phyloP scores from a whole-genome alignment of 2,888 invertebrate species.

The Keiferia lycopersicella region DNA sequence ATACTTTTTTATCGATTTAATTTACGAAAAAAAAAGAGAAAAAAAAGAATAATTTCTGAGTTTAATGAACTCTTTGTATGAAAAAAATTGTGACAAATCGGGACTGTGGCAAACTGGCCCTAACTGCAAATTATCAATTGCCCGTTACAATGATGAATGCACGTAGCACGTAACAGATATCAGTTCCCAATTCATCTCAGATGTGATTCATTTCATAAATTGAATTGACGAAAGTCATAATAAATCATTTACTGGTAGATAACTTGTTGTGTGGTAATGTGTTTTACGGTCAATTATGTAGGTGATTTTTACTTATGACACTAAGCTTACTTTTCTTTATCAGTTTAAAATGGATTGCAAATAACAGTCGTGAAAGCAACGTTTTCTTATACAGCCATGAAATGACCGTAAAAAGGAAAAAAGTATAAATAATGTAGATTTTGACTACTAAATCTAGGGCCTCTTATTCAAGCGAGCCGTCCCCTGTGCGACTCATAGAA shows the following conservation, averaged over 20 bases:
- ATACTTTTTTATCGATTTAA: too few species aligned
- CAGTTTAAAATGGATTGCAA: too few species aligned
- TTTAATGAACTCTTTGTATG: too few species aligned
- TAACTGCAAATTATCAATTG: slow-evolving; percentile 2
- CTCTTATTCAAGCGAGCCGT: not conserved
- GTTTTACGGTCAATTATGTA: not conserved
- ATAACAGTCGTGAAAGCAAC: too few species aligned
- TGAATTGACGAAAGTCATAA: slow-evolving; percentile 15
- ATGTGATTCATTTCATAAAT: slow-evolving; percentile 8
- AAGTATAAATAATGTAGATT: not conserved
- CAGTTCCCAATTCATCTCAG: slow-evolving; percentile 6
- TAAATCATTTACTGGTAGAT: not conserved
- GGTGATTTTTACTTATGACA: not conserved
- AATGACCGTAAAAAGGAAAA: not conserved
- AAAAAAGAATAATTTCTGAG: too few species aligned
- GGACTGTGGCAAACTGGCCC: too few species aligned
- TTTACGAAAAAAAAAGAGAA: too few species aligned
- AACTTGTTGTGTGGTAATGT: not conserved
- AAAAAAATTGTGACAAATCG: too few species aligned
- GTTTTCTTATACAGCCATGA: too few species aligned
- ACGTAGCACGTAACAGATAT: slow-evolving; percentile 9
- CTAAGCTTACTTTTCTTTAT: too few species aligned
- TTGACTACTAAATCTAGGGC: not conserved
- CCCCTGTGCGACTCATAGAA: slow-evolving; percentile 28
- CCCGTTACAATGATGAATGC: slow-evolving; percentile 17